Base-by-base conservation (phyloP, 2,113 vertebrate species). In the Paramormyrops kingsleyae region DNA sequence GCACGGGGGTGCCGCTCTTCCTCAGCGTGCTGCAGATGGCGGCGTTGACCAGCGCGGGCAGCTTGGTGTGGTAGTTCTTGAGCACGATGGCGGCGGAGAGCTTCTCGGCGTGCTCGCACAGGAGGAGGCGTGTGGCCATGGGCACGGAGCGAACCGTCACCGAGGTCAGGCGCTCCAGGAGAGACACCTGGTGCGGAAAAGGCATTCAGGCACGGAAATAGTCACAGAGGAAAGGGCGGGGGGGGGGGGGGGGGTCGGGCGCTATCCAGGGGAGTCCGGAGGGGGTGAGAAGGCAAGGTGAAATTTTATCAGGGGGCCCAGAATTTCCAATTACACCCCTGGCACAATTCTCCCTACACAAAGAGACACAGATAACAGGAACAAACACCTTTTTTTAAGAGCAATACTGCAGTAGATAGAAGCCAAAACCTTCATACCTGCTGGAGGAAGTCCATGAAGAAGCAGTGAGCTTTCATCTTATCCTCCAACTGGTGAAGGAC, bases 401-500 rank as follows among this genome's bases (percentile, higher is more conserved):
- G 53, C 53, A 56, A 59, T 59, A n/a, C 21, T n/a, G 5, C 0
- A 9, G 59, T 3, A 62, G 24, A 66, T 12, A 27, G 59, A 27
- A 66, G 59, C 59, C 59, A 27, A 66, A 12, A 49, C 74, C 10
- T 31, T 15, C 92, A 89, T 91, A 99, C 99, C 91, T 99, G 97
- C 66, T 96, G 97, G 92, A 99, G 96, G 90, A 99, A 99, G 92
- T 99, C 97, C 95, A 99, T 94, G 91, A 98, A 97, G 93, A 97
- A 97, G 27, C 95, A 95, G 89, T 99, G 98, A n/a, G 98, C 98
- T 93, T 99, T 99, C 96, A 98, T 97, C 93, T 99, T 99, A 94
- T 99, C 98, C 91, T 99, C 98, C 21, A 99, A 94, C 91, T 99
- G 99, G 94, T 98, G 98, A 90, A 99, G 97, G 92, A 99, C 97